Conservation (phyloP, 30 jellyfish, hydroid and myxozoan species). For the Catostylus mosaicus region DNA sequence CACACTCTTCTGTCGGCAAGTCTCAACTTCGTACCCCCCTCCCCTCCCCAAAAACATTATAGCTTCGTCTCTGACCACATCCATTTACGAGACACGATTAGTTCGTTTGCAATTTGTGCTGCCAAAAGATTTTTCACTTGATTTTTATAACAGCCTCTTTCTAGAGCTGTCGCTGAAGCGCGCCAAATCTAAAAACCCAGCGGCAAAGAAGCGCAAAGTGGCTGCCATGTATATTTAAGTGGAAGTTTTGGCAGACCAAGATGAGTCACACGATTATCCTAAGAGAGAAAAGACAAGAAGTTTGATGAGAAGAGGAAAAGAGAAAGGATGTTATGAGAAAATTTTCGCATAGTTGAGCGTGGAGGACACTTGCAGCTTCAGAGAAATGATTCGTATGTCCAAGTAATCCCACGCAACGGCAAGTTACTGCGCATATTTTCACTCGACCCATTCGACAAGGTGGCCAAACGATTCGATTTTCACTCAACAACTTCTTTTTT, state of each 20-base stretch:
- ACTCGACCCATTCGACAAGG: too few species aligned
- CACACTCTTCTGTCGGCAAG: too few species aligned
- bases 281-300: conserved; percentile 17
- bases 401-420: too few species aligned
- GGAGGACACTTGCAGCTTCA: conserved; percentile 44
- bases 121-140: conserved; percentile 7
- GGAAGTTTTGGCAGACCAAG: conserved; percentile 12
- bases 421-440: too few species aligned
- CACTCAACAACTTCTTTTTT: too few species aligned
- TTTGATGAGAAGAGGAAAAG: conserved; percentile 24
- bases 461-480: too few species aligned
- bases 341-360: conserved; percentile 43
- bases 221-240: not conserved
- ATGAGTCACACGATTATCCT: not conserved
- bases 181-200: conserved; percentile 16
- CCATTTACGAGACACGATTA: too few species aligned
- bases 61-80: too few species aligned
- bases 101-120: too few species aligned
- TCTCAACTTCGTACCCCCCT: too few species aligned
- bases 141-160: conserved; percentile 4
- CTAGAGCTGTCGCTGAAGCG: not conserved
- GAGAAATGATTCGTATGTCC: conserved; percentile 39
- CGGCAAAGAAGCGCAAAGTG: conserved; percentile 11
- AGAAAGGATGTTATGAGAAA: conserved; percentile 36
- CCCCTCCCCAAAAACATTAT: too few species aligned